Evolutionary conservation across 2,888 invertebrate genomes (phyloP), one percentile per base, ranked within the genome.

Genomic region (Chaitophorus viminalis): DNA sequence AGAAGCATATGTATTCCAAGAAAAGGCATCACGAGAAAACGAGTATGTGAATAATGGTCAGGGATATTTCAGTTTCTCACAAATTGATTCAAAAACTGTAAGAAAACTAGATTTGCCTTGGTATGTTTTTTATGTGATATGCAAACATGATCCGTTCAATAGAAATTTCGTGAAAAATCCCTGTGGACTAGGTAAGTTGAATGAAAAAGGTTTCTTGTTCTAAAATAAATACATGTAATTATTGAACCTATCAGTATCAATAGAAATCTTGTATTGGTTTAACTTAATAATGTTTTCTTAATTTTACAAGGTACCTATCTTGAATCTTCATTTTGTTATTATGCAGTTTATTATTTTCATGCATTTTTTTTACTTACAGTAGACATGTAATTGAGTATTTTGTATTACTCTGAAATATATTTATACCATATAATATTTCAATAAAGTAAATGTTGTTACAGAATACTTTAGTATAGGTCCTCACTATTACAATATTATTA

Each of bases 161-260:
- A 89, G 77, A 77, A 89, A 89, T 84, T 39, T 89, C n/a, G 18
- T 89, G 11, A 76, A 72, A 72, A 89, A 89, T 75, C 74, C 88
- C 33, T 89, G 89, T 52, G 89, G 89, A 54, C 89, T 89, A 89
- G 46, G 89, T 89, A 89, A 88, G 77, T 85, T 46, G 6, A 36
- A 36, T 36, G 6, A 36, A 36, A 36, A 5, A 36, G 36, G 36
- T 36, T 36, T 6, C 14, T 68, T 76, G n/a, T 9, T 65, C 17
- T 21, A 25, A 65, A 18, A 65, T 65, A 3, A 36, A 36, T 5
- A 36, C 3, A 5, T 5, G 6, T 36, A 36, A 36, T 36, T 36
- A 36, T 36, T 36, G 6, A 36, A 25, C 60, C 25, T 52, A 52
- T 17, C 52, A n/a, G n/a, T 52, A 52, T 17, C 5, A 52, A 9